A percentile compares a stretch with the other conserved stretches of the same genome.
Evolutionary conservation across 2,888 invertebrate genomes (phyloP).

Genomic region (Chrysolina americana): DNA sequence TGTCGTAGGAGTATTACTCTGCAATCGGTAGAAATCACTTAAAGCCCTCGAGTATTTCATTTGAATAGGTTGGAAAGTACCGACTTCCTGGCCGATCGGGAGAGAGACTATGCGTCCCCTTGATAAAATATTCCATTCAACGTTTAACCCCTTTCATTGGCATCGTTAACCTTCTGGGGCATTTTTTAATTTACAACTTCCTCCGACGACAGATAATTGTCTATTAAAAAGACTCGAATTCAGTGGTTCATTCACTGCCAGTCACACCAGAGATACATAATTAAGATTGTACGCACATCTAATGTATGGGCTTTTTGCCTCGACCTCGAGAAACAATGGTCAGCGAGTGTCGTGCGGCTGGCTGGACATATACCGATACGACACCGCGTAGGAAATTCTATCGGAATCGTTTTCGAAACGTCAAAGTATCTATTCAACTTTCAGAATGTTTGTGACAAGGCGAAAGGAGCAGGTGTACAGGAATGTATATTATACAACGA

Average conservation of each 20-base stretch:
- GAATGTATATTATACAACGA: too few relatives aligned
- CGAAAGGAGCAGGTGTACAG: too few relatives aligned
- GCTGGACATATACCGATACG: background rate
- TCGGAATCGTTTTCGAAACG: background rate
- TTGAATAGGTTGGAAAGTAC: background rate
- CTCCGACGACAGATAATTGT: slow-evolving; percentile 56
- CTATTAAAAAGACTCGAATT: slow-evolving; percentile 55
- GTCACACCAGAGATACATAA: slow-evolving; percentile 32
- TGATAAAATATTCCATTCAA: background rate
- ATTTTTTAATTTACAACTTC: slow-evolving; percentile 60
- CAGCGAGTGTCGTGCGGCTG: background rate
- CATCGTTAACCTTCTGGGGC: slow-evolving; percentile 34
- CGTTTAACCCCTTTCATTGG: slow-evolving; percentile 33
- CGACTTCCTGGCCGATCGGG: background rate
- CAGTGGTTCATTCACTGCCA: slow-evolving; percentile 52
- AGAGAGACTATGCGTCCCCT: background rate
- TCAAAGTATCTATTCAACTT: background rate
- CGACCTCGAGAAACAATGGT: slow-evolving; percentile 19
- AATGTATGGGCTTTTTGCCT: slow-evolving; percentile 17
- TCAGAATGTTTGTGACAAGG: too few relatives aligned
- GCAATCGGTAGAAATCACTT: background rate
- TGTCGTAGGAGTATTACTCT: background rate
- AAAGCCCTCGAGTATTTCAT: background rate
- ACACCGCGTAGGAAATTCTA: slow-evolving; percentile 1
- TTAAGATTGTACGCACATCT: slow-evolving; percentile 14